Base-by-base conservation (phyloP, 2,888 invertebrate genomes). In the Spilosoma lubricipeda region DNA sequence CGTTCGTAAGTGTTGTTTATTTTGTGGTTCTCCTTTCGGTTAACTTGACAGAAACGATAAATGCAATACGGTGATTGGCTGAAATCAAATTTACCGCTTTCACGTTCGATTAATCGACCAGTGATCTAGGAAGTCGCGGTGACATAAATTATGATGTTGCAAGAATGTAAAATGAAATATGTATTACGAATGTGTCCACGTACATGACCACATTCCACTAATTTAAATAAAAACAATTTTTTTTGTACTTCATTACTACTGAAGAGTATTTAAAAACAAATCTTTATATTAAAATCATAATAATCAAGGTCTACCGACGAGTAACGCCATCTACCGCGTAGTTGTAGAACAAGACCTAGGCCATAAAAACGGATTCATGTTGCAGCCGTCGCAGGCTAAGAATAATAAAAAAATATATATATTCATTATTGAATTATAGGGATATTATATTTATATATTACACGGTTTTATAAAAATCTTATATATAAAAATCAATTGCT, bases 1-100 rank as follows among this genome's bases (percentile, higher is more conserved):
- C 83, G 80, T 86, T 84, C 78, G 39, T 83, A 81, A 85, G 81
- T 88, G 88, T 89, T 87, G 84, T 85, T 82, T 56, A 11, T 56
- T 48, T 82, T 76, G 30, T 9, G 11, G n/a, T 65, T 59, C 67
- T 30, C 45, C 48, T 71, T 76, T 75, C 82, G 72, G 33, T 82
- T 81, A 79, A 80, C 87, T 91, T 91, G 91, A 90, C 91, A 91
- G 88, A 86, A 89, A 87, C 80, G 86, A 74, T 78, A 82, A 90
- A 92, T 86, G 88, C 90, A 72, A 76, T 74, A 33, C 23, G 70
- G 74, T 85, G 89, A 95, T 95, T 95, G 94, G 95, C 78, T 82
- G 64, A 91, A 92, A 83, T 94, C 85, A 87, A 94, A 95, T 86
- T 81, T 89, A 71, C 88, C 94, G 93, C 93, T 77, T 75, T 83